Percentiles rank a stretch among this genome's conserved stretches.
phyloP scores from a whole-genome alignment of 2,113 vertebrate genomes.

The Raja brachyura region DNA sequence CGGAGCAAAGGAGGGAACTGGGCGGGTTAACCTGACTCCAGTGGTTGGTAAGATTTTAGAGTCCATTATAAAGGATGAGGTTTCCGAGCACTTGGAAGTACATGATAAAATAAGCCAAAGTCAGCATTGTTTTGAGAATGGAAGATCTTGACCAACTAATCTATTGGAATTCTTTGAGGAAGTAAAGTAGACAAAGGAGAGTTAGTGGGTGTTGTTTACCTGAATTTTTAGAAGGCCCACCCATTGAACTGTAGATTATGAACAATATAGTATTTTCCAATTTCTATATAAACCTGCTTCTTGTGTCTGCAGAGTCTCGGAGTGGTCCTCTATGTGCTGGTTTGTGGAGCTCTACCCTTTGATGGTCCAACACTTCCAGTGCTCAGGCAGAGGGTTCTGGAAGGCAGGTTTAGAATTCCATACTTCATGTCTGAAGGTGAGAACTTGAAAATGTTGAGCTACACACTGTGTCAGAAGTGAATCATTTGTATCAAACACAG shows the following conservation, averaged over 20 bases:
- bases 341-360: slow-evolving; percentile 91
- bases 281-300: neutral
- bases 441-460: neutral
- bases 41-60: no score
- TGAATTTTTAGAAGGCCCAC: no score
- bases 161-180: no score
- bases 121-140: no score
- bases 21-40: no score
- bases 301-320: slow-evolving; percentile 79
- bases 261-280: neutral
- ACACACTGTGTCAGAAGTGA: neutral
- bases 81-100: no score
- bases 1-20: no score
- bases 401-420: slow-evolving; percentile 95
- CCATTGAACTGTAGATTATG: neutral
- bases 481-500: neutral
- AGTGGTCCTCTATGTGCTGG: slow-evolving; percentile 92
- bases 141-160: no score
- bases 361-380: slow-evolving; percentile 91
- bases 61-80: no score
- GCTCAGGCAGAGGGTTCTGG: slow-evolving; percentile 87
- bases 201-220: no score
- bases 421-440: slow-evolving; percentile 99
- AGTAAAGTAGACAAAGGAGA: no score
- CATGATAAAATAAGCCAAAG: no score